These are phyloP conservation scores for Euschistus heros DNA, from an alignment of 1,140 invertebrate species.

Conservation along the genomic window DNA sequence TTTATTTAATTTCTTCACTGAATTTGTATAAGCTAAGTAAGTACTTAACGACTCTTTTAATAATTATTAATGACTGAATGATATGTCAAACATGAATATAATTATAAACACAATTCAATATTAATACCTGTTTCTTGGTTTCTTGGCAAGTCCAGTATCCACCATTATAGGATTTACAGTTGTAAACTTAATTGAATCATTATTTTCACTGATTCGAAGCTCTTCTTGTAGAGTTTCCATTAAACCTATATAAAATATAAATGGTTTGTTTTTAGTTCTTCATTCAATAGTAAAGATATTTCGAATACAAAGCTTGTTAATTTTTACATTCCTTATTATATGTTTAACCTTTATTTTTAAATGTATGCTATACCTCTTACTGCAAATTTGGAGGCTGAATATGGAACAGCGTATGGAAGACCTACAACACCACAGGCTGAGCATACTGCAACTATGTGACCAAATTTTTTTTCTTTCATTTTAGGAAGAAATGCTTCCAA, in stretches of 20 bases:
- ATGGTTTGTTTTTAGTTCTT: neutral
- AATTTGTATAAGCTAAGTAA: no score
- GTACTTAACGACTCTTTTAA: no score
- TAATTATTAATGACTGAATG: no score
- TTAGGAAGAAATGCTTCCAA: constrained; percentile 41
- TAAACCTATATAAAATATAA: constrained; percentile 36
- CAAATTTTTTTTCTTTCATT: constrained; percentile 41
- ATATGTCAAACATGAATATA: no score
- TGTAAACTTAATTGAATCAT: constrained; percentile 50
- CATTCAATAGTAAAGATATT: no score
- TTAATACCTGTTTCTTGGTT: constrained; percentile 51
- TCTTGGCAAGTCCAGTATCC: constrained; percentile 70
- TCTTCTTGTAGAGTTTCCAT: constrained; percentile 67
- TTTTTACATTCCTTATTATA: neutral
- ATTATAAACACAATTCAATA: no score
- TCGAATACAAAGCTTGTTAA: no score
- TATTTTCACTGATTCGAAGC: constrained; percentile 42
- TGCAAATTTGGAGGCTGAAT: constrained; percentile 43
- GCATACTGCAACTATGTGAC: constrained; percentile 43
- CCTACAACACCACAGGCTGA: constrained; percentile 43
- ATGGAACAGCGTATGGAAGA: constrained; percentile 39
- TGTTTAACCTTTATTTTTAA: neutral
- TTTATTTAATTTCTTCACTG: no score
- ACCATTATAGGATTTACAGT: constrained; percentile 73
- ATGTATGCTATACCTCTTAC: constrained; percentile 35